A percentile compares a stretch with the other conserved stretches of the same genome.
phyloP scores from a whole-genome alignment of 2,113 vertebrate genomes.

The Fulica atra region DNA sequence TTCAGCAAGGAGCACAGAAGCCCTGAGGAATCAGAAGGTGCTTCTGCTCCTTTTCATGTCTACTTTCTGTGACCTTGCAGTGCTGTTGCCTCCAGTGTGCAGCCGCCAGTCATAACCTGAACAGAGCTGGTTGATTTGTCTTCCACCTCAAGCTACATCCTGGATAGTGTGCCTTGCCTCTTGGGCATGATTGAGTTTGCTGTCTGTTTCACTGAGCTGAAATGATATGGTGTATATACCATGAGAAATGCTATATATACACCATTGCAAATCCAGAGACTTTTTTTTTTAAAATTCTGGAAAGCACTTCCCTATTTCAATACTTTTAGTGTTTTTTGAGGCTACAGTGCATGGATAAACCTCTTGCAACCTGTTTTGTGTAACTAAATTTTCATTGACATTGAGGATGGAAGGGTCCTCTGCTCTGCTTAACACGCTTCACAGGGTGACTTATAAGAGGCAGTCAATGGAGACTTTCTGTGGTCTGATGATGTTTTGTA shows the following conservation, averaged over 20 bases:
- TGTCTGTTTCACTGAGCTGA: neutral
- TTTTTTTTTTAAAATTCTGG: neutral
- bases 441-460: neutral
- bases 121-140: neutral
- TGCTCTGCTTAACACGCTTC: neutral
- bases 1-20: neutral
- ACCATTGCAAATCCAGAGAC: neutral
- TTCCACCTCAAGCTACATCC: neutral
- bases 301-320: neutral
- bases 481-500: neutral
- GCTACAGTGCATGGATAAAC: neutral
- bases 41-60: neutral
- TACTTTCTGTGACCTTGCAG: neutral
- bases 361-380: neutral
- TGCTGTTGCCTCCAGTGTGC: rapidly evolving
- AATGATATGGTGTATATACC: neutral
- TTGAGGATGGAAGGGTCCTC: neutral
- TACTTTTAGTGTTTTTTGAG: neutral
- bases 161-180: neutral
- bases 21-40: neutral
- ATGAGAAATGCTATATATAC: neutral
- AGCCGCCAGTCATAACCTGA: neutral
- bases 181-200: neutral
- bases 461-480: neutral
- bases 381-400: neutral